These are phyloP conservation scores for Tokudaia muenninki DNA, from an alignment of 2,797 vertebrate species.

Conservation along the genomic window DNA sequence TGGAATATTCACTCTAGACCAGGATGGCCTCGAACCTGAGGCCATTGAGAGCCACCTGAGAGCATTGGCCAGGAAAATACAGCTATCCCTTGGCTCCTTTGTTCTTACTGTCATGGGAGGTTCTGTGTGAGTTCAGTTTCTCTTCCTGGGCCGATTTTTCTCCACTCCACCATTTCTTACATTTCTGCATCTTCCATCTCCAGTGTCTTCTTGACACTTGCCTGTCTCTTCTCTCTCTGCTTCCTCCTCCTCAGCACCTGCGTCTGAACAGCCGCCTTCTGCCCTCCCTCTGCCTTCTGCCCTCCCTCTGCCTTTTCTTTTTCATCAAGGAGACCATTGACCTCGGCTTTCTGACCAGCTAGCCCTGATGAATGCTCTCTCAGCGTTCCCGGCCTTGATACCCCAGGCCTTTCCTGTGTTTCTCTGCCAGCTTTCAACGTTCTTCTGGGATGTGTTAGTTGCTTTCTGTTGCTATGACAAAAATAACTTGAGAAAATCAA, in stretches of 20 bases:
- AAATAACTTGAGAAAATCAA: background rate
- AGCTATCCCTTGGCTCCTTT: rapidly evolving
- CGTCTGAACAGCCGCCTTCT: background rate
- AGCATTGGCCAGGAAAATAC: background rate
- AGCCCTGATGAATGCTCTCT: background rate
- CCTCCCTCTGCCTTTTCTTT: background rate
- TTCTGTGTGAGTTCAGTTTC: background rate
- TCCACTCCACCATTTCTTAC: background rate
- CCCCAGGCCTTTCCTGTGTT: background rate
- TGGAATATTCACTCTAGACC: background rate
- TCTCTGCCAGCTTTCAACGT: background rate
- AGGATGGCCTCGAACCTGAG: background rate
- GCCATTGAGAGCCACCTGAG: background rate
- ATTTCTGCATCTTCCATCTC: background rate
- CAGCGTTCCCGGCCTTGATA: background rate
- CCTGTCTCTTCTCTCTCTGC: background rate
- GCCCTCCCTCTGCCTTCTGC: background rate
- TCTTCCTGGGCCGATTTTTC: background rate
- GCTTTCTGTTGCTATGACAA: background rate
- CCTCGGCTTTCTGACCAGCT: background rate
- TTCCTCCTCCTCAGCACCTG: background rate
- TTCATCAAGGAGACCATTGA: background rate
- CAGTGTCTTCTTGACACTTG: background rate
- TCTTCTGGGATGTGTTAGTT: background rate
- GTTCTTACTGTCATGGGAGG: background rate